These are phyloP conservation scores for Epinephelus lanceolatus DNA, from an alignment of 2,113 vertebrate genomes.

Conservation along the genomic window DNA sequence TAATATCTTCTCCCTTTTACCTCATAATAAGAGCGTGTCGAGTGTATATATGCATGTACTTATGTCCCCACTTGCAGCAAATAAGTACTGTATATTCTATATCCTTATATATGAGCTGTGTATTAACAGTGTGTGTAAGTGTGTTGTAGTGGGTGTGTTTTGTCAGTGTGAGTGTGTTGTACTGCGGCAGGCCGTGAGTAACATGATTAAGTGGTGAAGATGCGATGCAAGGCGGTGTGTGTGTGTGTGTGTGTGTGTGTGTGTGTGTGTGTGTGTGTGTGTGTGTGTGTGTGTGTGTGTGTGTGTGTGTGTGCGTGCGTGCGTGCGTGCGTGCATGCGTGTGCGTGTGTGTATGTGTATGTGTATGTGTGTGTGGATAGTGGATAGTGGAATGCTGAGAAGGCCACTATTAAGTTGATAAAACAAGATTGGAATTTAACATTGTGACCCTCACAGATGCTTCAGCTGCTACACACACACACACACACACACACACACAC, in stretches of 20 bases:
- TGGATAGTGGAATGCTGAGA: slow-evolving; percentile 43
- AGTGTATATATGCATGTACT: not conserved
- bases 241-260: too few relatives aligned
- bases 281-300: too few relatives aligned
- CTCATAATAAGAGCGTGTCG: not conserved
- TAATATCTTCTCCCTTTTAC: not conserved
- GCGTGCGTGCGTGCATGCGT: too few relatives aligned
- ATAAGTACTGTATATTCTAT: not conserved
- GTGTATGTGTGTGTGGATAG: slow-evolving; percentile 52
- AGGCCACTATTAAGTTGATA: slow-evolving; percentile 69
- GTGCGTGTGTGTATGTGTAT: not conserved
- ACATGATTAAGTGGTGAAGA: slow-evolving; percentile 62
- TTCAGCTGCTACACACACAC: slow-evolving; percentile 9
- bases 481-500: slow-evolving; percentile 7
- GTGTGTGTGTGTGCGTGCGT: too few relatives aligned
- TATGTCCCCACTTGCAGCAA: not conserved
- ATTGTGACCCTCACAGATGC: slow-evolving; percentile 56
- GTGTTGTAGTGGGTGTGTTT: not conserved
- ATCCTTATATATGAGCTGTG: not conserved
- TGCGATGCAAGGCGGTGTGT: not conserved
- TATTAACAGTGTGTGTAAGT: not conserved
- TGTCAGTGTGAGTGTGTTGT: slow-evolving; percentile 1
- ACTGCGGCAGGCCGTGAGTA: slow-evolving; percentile 26
- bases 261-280: too few relatives aligned
- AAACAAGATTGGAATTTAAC: slow-evolving; percentile 62